Base-by-base conservation (phyloP, 2,888 invertebrate species). In the Rhingia rostrata region DNA sequence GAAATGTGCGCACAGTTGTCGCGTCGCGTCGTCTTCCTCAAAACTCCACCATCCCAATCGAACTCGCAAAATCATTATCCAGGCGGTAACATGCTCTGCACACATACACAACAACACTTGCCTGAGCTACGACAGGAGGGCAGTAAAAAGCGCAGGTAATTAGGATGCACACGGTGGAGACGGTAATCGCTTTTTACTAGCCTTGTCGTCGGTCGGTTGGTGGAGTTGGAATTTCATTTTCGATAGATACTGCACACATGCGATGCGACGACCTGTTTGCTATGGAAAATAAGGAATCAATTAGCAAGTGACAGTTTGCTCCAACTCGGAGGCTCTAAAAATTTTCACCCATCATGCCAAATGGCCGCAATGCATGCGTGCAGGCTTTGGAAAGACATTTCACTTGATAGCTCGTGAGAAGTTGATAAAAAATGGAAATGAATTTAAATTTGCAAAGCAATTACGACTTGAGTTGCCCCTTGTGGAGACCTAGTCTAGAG, bases 101-200 rank as follows among this genome's bases (percentile, higher is more conserved):
- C 33, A 51, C 30, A 49, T 9, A 49, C 47, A 10, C 49, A 22
- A 30, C 30, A 10, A 22, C 6, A 6, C 4, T 32, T n/a, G 33
- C 33, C 53, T 33, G n/a, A 32, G 5, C 9, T 12, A 37, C 49
- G 10, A 9, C 32, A 10, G 41, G 49, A 22, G 4, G 41, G 43
- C 43, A 60, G 43, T 43, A 43, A 53, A 61, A 61, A 45, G 14
- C 47, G 33, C 45, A 22, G 35, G 61, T 61, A 61, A 61, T 61
- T 61, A 61, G 45, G 47, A 61, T 41, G 58, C 58, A 60, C 32
- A 60, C 10, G 41, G 43, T 43, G 9, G 22, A 22, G 49, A 14
- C 6, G 45, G 10, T 61, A 33, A 61, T 61, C 41, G 41, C 32
- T 32, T 58, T 58, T 32, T 33, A 5, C 30, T 6, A 0, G 14